Base-by-base conservation (phyloP, 1,140 invertebrate species). In the Achroia grisella region DNA sequence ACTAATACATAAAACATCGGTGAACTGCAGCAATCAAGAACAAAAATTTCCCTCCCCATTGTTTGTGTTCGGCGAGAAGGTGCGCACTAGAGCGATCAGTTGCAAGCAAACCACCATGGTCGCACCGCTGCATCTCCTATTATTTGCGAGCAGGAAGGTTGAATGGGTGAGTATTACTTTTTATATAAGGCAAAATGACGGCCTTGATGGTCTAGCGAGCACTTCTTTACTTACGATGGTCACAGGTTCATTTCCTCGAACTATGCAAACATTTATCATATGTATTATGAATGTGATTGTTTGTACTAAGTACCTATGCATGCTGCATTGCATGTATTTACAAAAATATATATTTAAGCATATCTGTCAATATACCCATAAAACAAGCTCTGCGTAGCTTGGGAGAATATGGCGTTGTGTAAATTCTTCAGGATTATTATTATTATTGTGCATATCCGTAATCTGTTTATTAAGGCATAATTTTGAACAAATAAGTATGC, bases 101-200 rank as follows among this genome's bases (percentile, higher is more conserved):
- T 98, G 97, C 77, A 99, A 99, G 75, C 96, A 98, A 86, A 94
- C 98, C 89, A 97, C 96, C 0, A 98, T 99, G 96, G 93, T 99
- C 1, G 92, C 96, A 1, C 97, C 98, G 0, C 78, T 99, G 48
- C 97, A 99, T 83, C 84, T 99, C 4, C 75, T 99, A 49, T 77
- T 99, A 4, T 99, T 99, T 86, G 97, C 93, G 3, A 92, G 91
- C 23, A 88, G 94, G n/a, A 96, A 95, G 87, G 92, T 97, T 1
- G 95, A 96, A 69, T 86, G 87, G 81, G 84, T 89, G 15, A 71
- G 80, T 61, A 8, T 27, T 12, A 11, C 3, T 31, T 31, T 31
- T n/a, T 23, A 3, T 6, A 3, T 23, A 23, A 3, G 6, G 2
- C 2, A 6, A 23, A 23, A 31, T 45, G 1, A 23, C 15, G 1